phyloP scores from a whole-genome alignment of 1,140 invertebrate genomes.

The Scaptomyza hsui region DNA sequence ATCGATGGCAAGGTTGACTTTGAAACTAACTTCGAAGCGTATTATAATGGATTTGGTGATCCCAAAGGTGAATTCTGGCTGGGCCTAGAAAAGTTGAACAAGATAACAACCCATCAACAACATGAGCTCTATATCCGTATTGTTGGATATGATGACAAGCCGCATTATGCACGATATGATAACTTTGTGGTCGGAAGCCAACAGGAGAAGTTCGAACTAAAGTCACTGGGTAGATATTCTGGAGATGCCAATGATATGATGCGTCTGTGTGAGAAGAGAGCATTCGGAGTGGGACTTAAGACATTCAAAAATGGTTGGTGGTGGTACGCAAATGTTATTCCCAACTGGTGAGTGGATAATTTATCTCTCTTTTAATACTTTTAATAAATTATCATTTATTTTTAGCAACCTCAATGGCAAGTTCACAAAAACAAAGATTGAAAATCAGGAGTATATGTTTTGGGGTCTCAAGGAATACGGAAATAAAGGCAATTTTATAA shows the following conservation, averaged over 20 bases:
- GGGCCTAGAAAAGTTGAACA: conserved; percentile 10
- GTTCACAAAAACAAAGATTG: not conserved
- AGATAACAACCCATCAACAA: conserved; percentile 6
- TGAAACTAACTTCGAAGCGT: not conserved
- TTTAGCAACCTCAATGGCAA: conserved; percentile 18
- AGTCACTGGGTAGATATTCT: conserved; percentile 3
- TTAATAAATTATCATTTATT: no score
- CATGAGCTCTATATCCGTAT: conserved; percentile 25
- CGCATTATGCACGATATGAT: conserved; percentile 5
- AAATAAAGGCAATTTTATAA: not conserved
- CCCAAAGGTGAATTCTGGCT: conserved; percentile 13
- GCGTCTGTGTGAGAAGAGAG: not conserved
- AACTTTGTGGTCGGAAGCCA: conserved; percentile 17
- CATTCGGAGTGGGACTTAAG: not conserved
- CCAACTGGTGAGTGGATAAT: conserved; percentile 6
- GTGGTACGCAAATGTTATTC: not conserved
- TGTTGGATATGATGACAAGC: not conserved
- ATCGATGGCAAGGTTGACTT: conserved; percentile 7
- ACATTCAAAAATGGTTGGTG: conserved; percentile 15
- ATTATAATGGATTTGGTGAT: conserved; percentile 1
- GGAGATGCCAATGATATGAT: conserved; percentile 11
- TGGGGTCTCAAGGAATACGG: conserved; percentile 6
- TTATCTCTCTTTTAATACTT: not conserved
- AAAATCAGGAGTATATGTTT: conserved; percentile 6
- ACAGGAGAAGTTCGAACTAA: conserved; percentile 1